These are phyloP conservation scores for Cylas formicarius DNA, from an alignment of 1,140 invertebrate species.

Conservation along the genomic window DNA sequence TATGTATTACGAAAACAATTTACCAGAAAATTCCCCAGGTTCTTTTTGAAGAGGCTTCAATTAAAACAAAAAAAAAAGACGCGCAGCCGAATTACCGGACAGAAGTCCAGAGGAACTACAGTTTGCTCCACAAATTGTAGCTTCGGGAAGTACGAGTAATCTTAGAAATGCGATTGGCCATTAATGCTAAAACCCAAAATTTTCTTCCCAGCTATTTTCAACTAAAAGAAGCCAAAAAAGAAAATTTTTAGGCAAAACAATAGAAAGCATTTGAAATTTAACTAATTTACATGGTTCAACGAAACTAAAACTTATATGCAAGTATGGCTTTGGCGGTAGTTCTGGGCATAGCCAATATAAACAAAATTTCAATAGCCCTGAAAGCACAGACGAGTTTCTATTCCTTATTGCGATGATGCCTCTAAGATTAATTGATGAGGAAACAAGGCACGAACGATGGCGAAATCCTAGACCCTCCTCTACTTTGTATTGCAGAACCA, in stretches of 20 bases:
- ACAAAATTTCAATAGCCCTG: background rate
- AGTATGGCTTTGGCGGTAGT: conserved; percentile 1
- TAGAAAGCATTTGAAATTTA: conserved; percentile 2
- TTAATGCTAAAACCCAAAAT: conserved; percentile 2
- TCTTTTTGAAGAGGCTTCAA: conserved; percentile 2
- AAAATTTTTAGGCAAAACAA: background rate
- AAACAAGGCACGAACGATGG: conserved; percentile 1
- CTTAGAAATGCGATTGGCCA: background rate
- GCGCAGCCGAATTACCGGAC: conserved; percentile 1
- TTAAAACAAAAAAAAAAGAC: conserved; percentile 4
- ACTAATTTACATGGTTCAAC: background rate
- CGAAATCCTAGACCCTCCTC: background rate
- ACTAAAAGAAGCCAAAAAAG: background rate
- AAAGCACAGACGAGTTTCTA: conserved; percentile 3
- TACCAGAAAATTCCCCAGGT: background rate
- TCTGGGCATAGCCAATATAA: conserved; percentile 5
- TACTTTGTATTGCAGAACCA: too few species aligned
- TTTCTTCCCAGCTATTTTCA: conserved; percentile 2
- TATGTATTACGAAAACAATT: conserved; percentile 2
- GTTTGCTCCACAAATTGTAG: background rate
- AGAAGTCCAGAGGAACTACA: conserved; percentile 1
- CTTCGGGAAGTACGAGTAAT: background rate
- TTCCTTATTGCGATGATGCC: background rate
- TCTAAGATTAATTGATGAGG: conserved; percentile 5
- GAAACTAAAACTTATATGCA: background rate